Conservation (phyloP, 2,797 vertebrate genomes). For the Muraenolepis orangiensis region DNA sequence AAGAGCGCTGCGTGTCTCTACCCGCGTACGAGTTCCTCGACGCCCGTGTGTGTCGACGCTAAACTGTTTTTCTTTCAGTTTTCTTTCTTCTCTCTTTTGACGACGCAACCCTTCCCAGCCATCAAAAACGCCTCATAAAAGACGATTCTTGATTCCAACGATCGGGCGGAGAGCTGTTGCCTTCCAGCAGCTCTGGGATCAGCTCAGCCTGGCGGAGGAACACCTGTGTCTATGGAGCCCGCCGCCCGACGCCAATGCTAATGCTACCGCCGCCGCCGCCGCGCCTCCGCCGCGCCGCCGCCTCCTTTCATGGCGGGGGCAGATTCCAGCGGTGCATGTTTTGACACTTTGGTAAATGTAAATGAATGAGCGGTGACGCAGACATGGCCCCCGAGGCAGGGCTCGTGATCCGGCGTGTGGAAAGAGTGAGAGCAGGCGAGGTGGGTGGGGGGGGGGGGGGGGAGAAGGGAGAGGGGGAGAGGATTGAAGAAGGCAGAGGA, state of each 20-base stretch:
- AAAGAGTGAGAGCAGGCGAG: slow-evolving; percentile 36
- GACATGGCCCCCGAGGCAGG: slow-evolving; percentile 63
- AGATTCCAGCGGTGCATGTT: slow-evolving; percentile 74
- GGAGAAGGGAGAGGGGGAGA: slow-evolving; percentile 21
- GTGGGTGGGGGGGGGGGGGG: slow-evolving; percentile 18
- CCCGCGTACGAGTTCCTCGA: slow-evolving; percentile 32
- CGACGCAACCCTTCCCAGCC: slow-evolving; percentile 23
- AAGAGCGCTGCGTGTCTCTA: slow-evolving; percentile 23
- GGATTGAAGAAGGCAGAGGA: slow-evolving; percentile 26
- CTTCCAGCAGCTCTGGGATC: slow-evolving; percentile 43
- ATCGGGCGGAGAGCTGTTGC: no score
- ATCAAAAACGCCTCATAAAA: slow-evolving; percentile 47
- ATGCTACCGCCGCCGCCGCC: no score
- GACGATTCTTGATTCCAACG: slow-evolving; percentile 29
- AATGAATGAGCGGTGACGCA: slow-evolving; percentile 77
- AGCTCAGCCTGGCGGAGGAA: slow-evolving; percentile 42
- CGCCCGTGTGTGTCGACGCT: slow-evolving; percentile 31
- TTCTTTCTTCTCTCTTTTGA: slow-evolving; percentile 32
- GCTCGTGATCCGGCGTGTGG: slow-evolving; percentile 63
- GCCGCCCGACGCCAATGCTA: no score
- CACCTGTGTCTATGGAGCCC: slow-evolving; percentile 65
- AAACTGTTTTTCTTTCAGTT: slow-evolving; percentile 18
- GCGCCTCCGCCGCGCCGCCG: slow-evolving; percentile 34
- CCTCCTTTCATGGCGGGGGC: slow-evolving; percentile 64
- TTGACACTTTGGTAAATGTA: slow-evolving; percentile 80